A percentile compares a stretch with the other conserved stretches of the same genome.
phyloP scores from a whole-genome alignment of 2,797 vertebrate species.

The Tympanoctomys barrerae region DNA sequence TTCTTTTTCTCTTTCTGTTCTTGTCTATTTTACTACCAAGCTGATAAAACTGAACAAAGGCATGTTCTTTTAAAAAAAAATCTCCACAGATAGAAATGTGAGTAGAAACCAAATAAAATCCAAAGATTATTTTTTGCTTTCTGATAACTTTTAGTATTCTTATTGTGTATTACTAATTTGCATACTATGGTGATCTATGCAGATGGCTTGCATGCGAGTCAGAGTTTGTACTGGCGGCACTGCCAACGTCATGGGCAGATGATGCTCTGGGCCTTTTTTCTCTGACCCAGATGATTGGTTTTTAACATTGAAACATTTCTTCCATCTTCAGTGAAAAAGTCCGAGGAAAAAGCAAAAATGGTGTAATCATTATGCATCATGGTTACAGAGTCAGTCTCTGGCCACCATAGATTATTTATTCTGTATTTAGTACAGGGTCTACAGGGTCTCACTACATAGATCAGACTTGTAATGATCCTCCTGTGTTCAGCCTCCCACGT shows the following conservation, averaged over 20 bases:
- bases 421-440: too few species aligned
- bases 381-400: neutral
- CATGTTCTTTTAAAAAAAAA: neutral
- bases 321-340: neutral
- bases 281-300: neutral
- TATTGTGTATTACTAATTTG: neutral
- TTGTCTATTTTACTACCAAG: neutral
- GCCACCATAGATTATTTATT: neutral
- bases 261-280: neutral
- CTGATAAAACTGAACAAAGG: neutral
- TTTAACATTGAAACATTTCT: conserved; percentile 19
- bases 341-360: neutral
- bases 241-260: neutral
- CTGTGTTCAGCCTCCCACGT: too few species aligned
- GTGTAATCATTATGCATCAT: neutral
- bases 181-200: neutral
- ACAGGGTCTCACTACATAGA: too few species aligned
- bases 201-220: neutral
- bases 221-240: neutral
- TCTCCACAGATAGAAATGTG: neutral
- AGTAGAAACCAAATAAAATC: neutral
- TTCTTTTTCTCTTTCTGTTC: conserved; percentile 56
- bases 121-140: conserved; percentile 14
- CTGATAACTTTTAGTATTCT: neutral
- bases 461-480: too few species aligned